Evolutionary conservation across 1,140 invertebrate species (phyloP).

Genomic region (Apolygus lucorum): DNA sequence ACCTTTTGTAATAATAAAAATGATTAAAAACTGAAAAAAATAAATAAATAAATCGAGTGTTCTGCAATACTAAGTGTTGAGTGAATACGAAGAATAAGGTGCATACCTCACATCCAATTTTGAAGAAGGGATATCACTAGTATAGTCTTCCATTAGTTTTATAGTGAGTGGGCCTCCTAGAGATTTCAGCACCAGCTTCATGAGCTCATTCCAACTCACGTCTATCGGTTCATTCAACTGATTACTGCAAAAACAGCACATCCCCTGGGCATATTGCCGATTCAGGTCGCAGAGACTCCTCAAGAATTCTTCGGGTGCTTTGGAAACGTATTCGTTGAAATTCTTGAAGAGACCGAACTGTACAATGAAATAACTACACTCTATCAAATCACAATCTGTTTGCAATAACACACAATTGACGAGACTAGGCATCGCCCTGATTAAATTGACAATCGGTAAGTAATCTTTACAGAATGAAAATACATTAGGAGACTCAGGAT

Average conservation of each 20-base stretch:
- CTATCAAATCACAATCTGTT: slow-evolving; percentile 8
- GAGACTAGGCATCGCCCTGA: slow-evolving; percentile 18
- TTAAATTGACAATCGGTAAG: slow-evolving; percentile 11
- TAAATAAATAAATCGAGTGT: too few species aligned
- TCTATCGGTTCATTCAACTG: not conserved
- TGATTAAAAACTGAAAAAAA: too few species aligned
- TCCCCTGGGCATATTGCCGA: slow-evolving; percentile 33
- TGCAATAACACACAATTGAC: not conserved
- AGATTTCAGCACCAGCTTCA: slow-evolving; percentile 36
- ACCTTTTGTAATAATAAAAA: too few species aligned
- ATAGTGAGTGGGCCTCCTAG: slow-evolving; percentile 36
- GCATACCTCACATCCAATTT: slow-evolving; percentile 34
- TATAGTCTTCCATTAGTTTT: slow-evolving; percentile 37
- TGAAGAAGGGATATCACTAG: slow-evolving; percentile 36
- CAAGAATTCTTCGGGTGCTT: slow-evolving; percentile 12
- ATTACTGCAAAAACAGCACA: slow-evolving; percentile 35
- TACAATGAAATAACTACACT: slow-evolving; percentile 19
- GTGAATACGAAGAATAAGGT: slow-evolving; percentile 20
- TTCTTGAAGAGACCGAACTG: slow-evolving; percentile 22
- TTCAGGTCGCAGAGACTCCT: slow-evolving; percentile 24
- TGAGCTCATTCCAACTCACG: slow-evolving; percentile 37
- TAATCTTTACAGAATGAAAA: slow-evolving; percentile 14
- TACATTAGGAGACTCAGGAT: not conserved
- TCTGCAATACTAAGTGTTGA: too few species aligned
- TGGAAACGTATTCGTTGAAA: not conserved